Evolutionary conservation across 2,888 invertebrate genomes (phyloP).

Genomic region (Amblyjoppa fuscipennis): DNA sequence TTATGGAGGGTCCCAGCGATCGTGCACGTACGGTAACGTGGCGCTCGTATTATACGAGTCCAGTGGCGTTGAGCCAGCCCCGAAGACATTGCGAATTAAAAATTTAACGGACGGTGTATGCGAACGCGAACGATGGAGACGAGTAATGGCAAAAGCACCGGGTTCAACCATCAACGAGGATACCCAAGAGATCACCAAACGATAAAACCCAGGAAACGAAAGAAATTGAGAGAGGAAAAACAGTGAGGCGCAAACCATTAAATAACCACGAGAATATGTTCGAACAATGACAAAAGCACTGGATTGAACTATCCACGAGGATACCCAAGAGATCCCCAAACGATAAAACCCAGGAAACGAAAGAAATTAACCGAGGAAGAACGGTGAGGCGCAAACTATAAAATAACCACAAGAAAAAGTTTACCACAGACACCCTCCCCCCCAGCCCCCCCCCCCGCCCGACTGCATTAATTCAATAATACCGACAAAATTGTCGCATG

Average conservation of each 20-base stretch:
- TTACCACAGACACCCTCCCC: neutral
- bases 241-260: too few species aligned
- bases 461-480: neutral
- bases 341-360: neutral
- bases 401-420: neutral
- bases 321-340: neutral
- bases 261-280: neutral
- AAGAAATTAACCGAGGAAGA: neutral
- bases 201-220: neutral
- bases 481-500: too few species aligned
- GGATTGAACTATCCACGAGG: conserved; percentile 22
- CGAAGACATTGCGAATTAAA: conserved; percentile 61
- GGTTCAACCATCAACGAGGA: conserved; percentile 21
- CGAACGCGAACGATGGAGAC: conserved; percentile 32
- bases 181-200: neutral
- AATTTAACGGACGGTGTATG: conserved; percentile 65
- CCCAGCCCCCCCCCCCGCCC: too few species aligned
- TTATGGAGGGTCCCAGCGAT: conserved; percentile 32
- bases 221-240: neutral
- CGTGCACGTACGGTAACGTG: conserved; percentile 4
- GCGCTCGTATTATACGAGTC: neutral
- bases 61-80: conserved; percentile 17
- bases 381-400: too few species aligned
- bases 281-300: conserved; percentile 17
- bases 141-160: conserved; percentile 21